A percentile compares a stretch with the other conserved stretches of the same genome.
phyloP scores from a whole-genome alignment of 1,140 invertebrate species.

The Agrypnia vestita region DNA sequence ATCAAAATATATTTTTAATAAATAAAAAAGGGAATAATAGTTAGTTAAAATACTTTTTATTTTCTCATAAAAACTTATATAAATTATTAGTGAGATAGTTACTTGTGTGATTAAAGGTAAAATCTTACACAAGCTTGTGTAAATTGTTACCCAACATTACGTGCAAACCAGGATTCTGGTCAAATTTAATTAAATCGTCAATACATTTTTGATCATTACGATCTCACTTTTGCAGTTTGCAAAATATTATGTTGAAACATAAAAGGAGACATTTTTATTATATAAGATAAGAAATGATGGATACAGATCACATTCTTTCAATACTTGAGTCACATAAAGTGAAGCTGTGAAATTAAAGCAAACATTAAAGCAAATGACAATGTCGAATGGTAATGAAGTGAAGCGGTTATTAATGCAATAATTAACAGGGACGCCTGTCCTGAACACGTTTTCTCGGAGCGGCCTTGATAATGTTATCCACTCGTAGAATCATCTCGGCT shows the following conservation, averaged over 20 bases:
- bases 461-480: constrained; percentile 97
- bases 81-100: constrained; percentile 41
- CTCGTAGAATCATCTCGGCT: constrained; percentile 98
- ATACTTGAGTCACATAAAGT: background rate
- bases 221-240: constrained; percentile 5
- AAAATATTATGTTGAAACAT: constrained; percentile 22
- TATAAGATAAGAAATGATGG: constrained; percentile 3
- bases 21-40: constrained; percentile 6
- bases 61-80: constrained; percentile 41
- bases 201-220: constrained; percentile 34
- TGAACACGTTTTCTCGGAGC: constrained; percentile 92
- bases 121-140: constrained; percentile 16
- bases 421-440: constrained; percentile 91
- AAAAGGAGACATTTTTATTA: constrained; percentile 7
- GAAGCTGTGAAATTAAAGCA: constrained; percentile 18
- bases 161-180: constrained; percentile 10
- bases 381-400: constrained; percentile 18
- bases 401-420: background rate
- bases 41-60: constrained; percentile 34
- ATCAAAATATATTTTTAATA: background rate
- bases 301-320: background rate
- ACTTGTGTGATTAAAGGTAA: constrained; percentile 1
- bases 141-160: constrained; percentile 13
- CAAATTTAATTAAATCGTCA: constrained; percentile 12
- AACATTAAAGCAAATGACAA: background rate